Percentiles rank a stretch among this genome's conserved stretches.
These are phyloP conservation scores for Pangasius macronema DNA, from an alignment of 2,797 vertebrate genomes.

Conservation along the genomic window DNA sequence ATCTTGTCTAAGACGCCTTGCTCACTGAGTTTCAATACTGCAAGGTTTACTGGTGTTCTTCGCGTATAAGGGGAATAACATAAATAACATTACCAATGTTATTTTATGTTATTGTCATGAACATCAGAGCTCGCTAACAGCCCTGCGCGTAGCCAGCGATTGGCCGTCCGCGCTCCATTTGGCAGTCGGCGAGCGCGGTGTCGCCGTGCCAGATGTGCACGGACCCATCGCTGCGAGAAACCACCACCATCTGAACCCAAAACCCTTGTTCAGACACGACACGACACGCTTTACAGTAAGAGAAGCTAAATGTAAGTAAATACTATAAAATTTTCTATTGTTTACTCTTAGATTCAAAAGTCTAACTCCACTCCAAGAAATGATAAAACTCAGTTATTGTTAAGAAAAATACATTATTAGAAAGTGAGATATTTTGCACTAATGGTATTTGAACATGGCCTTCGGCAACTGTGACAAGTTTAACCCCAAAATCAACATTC, in stretches of 20 bases:
- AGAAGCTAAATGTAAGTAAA: background rate
- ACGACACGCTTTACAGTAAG: background rate
- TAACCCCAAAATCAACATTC: background rate
- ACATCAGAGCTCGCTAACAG: conserved; percentile 57
- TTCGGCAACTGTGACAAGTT: background rate
- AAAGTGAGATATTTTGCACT: background rate
- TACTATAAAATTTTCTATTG: background rate
- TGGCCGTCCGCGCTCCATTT: conserved; percentile 86
- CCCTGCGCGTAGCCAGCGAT: conserved; percentile 73
- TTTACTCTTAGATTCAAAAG: background rate
- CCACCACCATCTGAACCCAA: conserved; percentile 80
- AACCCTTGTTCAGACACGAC: background rate
- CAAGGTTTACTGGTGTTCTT: conserved; percentile 99
- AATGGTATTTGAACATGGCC: background rate
- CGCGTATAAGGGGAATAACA: conserved; percentile 97
- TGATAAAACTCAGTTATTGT: background rate
- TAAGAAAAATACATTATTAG: too few relatives aligned
- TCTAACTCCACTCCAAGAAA: background rate
- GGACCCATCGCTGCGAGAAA: conserved; percentile 89
- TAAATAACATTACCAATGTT: conserved; percentile 99
- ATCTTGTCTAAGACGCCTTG: conserved; percentile 99
- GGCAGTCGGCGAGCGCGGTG: conserved; percentile 83
- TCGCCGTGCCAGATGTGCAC: conserved; percentile 93
- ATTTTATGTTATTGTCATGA: conserved; percentile 98
- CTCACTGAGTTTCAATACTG: conserved; percentile 99